Evolutionary conservation across 2,888 invertebrate species (phyloP).

Genomic region (Palloptera scutellata): DNA sequence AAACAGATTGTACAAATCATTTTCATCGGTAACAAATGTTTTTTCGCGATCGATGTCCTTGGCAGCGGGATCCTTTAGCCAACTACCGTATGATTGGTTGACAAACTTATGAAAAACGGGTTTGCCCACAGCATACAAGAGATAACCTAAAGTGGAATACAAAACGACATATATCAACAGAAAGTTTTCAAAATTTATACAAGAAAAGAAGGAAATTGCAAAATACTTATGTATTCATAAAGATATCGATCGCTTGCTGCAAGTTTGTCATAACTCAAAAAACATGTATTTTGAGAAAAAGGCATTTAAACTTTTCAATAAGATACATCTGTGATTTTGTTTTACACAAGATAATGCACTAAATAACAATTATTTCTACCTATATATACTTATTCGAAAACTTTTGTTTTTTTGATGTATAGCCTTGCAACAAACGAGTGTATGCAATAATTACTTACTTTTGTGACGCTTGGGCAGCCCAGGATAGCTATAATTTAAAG

Average conservation of each 20-base stretch:
- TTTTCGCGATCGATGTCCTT: conserved; percentile 68
- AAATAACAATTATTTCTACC: too few species aligned
- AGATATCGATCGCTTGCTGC: too few species aligned
- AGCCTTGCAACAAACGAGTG: neutral
- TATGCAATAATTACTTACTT: conserved; percentile 47
- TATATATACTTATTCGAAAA: too few species aligned
- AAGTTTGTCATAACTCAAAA: too few species aligned
- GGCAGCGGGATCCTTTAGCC: conserved; percentile 78
- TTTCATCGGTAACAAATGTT: conserved; percentile 84
- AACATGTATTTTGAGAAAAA: too few species aligned
- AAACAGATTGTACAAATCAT: conserved; percentile 74
- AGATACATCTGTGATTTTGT: too few species aligned
- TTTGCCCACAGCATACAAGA: conserved; percentile 90
- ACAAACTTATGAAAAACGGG: conserved; percentile 87
- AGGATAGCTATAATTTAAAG: conserved; percentile 70
- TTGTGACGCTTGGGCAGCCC: conserved; percentile 65
- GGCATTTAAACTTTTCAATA: too few species aligned
- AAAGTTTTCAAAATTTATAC: neutral
- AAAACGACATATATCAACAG: conserved; percentile 5
- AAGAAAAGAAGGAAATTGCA: neutral
- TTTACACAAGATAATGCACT: too few species aligned
- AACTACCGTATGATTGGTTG: conserved; percentile 80
- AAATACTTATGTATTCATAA: too few species aligned
- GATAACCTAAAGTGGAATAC: conserved; percentile 73
- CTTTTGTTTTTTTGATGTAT: too few species aligned